Evolutionary conservation across 2,797 vertebrate species (phyloP).

Genomic region (Emydoidea blandingii): DNA sequence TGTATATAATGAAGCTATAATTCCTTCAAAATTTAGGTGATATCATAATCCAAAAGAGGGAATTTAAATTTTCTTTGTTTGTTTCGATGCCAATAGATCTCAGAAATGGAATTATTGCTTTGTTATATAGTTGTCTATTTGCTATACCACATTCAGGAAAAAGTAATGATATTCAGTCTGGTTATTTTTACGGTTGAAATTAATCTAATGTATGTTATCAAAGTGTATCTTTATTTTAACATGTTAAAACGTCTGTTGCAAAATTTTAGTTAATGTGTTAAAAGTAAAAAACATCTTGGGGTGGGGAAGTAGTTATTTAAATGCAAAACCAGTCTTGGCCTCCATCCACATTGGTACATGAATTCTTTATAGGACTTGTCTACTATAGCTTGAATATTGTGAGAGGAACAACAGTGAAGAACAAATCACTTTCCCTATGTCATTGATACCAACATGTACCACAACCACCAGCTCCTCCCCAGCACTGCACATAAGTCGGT

Average conservation of each 20-base stretch:
- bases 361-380: background rate
- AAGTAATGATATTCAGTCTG: background rate
- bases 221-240: background rate
- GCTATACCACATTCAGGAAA: background rate
- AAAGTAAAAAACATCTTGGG: background rate
- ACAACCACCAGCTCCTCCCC: too few relatives aligned
- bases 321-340: background rate
- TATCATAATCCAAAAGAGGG: background rate
- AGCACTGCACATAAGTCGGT: too few relatives aligned
- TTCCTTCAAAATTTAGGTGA: rapidly evolving
- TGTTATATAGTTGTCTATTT: background rate
- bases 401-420: rapidly evolving
- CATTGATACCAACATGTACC: background rate
- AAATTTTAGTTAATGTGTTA: rapidly evolving
- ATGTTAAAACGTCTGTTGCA: background rate
- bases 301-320: background rate
- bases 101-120: background rate
- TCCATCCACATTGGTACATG: background rate
- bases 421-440: rapidly evolving
- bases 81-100: background rate
- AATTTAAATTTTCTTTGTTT: rapidly evolving
- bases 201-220: background rate
- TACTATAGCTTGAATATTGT: background rate
- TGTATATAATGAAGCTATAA: background rate
- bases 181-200: background rate